These are phyloP conservation scores for Busseola fusca DNA, from an alignment of 2,888 invertebrate species.

Conservation along the genomic window DNA sequence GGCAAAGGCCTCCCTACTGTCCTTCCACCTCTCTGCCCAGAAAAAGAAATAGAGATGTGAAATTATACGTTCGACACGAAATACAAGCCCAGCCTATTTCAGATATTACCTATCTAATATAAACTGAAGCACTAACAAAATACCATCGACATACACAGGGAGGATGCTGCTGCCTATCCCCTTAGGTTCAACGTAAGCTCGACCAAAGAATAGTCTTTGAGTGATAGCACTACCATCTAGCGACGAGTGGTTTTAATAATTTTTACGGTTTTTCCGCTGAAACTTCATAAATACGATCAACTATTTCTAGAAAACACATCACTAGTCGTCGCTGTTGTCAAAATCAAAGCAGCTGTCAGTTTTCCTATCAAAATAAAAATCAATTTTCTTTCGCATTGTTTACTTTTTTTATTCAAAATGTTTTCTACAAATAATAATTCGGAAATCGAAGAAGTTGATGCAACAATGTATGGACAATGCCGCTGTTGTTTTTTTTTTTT, in stretches of 20 bases:
- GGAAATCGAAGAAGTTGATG: constrained; percentile 47
- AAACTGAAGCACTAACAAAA: neutral
- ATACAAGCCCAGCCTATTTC: neutral
- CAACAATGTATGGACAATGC: constrained; percentile 69
- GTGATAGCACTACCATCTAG: constrained; percentile 31
- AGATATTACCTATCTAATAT: neutral
- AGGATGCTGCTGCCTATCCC: neutral
- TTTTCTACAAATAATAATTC: constrained; percentile 7
- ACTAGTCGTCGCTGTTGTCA: constrained; percentile 10
- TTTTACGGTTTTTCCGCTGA: constrained; percentile 10
- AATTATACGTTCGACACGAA: neutral
- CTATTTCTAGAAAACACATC: constrained; percentile 3
- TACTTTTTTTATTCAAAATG: constrained; percentile 18
- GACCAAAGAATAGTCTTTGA: neutral
- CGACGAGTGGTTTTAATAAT: constrained; percentile 8
- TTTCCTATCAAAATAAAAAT: neutral
- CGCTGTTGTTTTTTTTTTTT: constrained; percentile 78
- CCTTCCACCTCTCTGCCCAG: no score
- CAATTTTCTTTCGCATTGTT: constrained; percentile 30
- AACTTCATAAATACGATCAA: neutral
- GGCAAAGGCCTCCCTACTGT: no score
- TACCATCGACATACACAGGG: neutral
- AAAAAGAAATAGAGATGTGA: neutral
- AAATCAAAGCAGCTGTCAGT: neutral
- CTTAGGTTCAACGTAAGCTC: neutral